Evolutionary conservation across 2,797 vertebrate species (phyloP), one percentile per base, ranked within the genome.

Genomic region (Spinus olivaceus): DNA sequence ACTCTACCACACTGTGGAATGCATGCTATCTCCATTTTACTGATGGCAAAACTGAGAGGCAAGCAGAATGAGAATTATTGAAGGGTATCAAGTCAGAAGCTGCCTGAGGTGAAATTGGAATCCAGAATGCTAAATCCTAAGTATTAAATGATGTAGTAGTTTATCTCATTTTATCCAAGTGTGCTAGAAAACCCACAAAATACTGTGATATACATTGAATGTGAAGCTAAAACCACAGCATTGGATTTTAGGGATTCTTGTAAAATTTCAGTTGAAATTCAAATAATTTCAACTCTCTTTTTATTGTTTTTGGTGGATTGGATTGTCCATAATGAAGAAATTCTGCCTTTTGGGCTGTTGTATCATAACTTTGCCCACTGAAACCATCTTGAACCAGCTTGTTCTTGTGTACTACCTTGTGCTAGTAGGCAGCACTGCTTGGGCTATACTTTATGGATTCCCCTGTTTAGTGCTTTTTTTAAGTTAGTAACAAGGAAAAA

Each of bases 21-120:
- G 64, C 80, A 56, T 61, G 89, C 90, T 97, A 93, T 94, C 77
- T 88, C 85, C 77, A 47, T 93, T 96, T 96, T 90, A 63, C 64
- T 81, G 76, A 90, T 92, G 78, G 91, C 70, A 65, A 91, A 96
- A 92, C 42, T 84, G 88, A 76, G 33, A 76, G 64, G 81, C 87
- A 95, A 94, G 84, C 66, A 94, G 84, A 92, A 93, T 81, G 73
- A 88, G 84, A 91, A 54, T 95, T 94, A 88, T 37, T 76, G 92
- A 71, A 84, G 86, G 70, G 15, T 83, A 54, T 86, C 81, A 17
- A 88, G 70, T 86, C 85, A 87, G 81, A 71, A 56, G 27, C 46
- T 94, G 53, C n/a, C 61, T 80, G 39, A 41, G 35, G 42, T 95
- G 42, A 49, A 64, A 67, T 1, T 71, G 35, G 66, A 95, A 59